These are phyloP conservation scores for Falco columbarius DNA, from an alignment of 2,797 vertebrate species.

Conservation along the genomic window DNA sequence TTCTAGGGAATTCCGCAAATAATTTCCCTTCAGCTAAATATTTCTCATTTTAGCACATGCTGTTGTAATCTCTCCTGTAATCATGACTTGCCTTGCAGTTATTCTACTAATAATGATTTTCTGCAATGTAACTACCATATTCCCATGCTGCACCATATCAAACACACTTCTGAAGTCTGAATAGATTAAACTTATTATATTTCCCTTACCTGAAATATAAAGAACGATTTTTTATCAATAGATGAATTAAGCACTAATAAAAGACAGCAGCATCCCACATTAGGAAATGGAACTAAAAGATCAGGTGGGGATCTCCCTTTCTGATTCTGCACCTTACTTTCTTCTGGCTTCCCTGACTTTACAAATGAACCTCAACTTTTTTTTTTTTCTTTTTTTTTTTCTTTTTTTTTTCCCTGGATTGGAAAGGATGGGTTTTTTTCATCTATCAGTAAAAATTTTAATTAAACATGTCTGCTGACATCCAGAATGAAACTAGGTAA, in stretches of 20 bases:
- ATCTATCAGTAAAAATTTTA: background rate
- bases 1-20: slow-evolving; percentile 18
- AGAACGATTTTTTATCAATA: background rate
- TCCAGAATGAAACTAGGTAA: background rate
- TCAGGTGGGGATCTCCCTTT: background rate
- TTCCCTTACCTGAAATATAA: slow-evolving; percentile 1
- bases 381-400: background rate
- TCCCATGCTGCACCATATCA: slow-evolving; percentile 7
- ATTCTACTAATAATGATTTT: slow-evolving; percentile 22
- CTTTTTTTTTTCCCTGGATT: background rate
- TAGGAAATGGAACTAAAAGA: background rate
- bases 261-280: background rate
- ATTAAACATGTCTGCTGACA: background rate
- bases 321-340: background rate
- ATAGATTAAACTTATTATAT: background rate
- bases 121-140: background rate
- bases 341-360: background rate
- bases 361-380: background rate
- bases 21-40: slow-evolving; percentile 22
- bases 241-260: slow-evolving; percentile 7
- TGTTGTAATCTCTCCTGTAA: slow-evolving; percentile 24
- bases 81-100: slow-evolving; percentile 27
- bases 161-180: background rate
- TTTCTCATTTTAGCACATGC: slow-evolving; percentile 1
- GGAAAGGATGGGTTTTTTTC: background rate